Evolutionary conservation across 2,113 vertebrate species (phyloP), one percentile per base, ranked within the genome.

Genomic region (Odocoileus hemionus): DNA sequence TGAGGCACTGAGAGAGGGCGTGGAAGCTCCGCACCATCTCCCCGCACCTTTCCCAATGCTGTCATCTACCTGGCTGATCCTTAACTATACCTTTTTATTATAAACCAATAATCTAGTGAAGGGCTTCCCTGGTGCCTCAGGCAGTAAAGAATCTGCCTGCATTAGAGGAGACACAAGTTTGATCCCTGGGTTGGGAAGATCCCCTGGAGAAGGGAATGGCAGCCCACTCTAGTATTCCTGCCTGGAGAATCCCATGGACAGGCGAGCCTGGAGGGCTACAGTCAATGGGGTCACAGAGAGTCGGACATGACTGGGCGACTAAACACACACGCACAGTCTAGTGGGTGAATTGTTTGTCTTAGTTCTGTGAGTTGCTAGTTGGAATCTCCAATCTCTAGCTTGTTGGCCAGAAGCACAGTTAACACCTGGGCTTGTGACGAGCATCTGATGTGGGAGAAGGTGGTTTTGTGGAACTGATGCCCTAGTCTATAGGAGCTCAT

Each of bases 1-100:
- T 8, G 39, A 28, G 2, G 11, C 1, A 9, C 43, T 16, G 26
- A 30, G 45, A 76, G 67, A 55, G 28, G 5, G 33, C 14, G 19
- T 43, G 43, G 19, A 47, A 47, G 1, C 30, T 2, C 58, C 26
- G 2, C 0, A 0, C 15, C 52, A 36, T 57, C 43, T 43, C 10
- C n/a, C 33, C 1, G 0, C 82, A 39, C 14, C 26, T 82, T 52
- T 7, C 52, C 45, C 5, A 15, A 3, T 11, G 21, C 33, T 39
- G 23, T 50, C 60, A n/a, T 74, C 54, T 30, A 52, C 47, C 60
- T 26, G 19, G 15, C 76, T 92, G 26, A 43, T 88, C 52, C 60
- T 83, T n/a, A 83, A 26, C 70, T 58, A 39, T 7, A 52, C 7
- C 43, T 36, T 80, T 92, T 80, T 33, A 50, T 43, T 55, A 11